Conservation (phyloP, 2,113 vertebrate species). For the Arvicanthis niloticus region DNA sequence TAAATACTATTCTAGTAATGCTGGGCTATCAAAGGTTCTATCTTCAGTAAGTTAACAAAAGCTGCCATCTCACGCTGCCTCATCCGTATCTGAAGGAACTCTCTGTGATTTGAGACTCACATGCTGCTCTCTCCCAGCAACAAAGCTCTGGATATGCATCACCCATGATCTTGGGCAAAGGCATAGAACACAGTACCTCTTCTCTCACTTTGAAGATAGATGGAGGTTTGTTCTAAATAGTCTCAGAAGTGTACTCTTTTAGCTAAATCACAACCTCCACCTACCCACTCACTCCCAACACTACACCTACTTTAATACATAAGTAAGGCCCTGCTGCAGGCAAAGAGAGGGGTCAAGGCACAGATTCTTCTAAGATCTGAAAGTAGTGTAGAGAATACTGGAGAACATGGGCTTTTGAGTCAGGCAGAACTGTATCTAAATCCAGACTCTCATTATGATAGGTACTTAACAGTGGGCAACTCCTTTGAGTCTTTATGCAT, state of each 20-base stretch:
- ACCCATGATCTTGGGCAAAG: not conserved
- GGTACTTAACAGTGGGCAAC: not conserved
- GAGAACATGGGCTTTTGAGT: not conserved
- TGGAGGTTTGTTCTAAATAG: not conserved
- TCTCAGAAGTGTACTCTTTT: not conserved
- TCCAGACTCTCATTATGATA: not conserved
- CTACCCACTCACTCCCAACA: not conserved
- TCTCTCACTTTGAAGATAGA: not conserved
- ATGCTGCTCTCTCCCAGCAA: not conserved
- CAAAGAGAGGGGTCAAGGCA: not conserved
- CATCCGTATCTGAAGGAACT: not conserved
- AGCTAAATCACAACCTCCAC: not conserved
- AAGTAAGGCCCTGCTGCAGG: not conserved
- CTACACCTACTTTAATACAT: not conserved
- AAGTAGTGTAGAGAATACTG: not conserved
- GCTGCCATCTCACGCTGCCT: not conserved
- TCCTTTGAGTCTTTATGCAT: conserved; percentile 43
- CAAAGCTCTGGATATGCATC: not conserved
- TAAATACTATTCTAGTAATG: not conserved
- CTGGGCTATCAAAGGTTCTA: not conserved
- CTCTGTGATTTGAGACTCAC: not conserved
- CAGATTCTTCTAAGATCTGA: not conserved
- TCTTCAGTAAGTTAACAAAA: not conserved
- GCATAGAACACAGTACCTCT: not conserved
- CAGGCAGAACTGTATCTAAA: not conserved